phyloP scores from a whole-genome alignment of 2,113 vertebrate genomes.

The Heliornis fulica region DNA sequence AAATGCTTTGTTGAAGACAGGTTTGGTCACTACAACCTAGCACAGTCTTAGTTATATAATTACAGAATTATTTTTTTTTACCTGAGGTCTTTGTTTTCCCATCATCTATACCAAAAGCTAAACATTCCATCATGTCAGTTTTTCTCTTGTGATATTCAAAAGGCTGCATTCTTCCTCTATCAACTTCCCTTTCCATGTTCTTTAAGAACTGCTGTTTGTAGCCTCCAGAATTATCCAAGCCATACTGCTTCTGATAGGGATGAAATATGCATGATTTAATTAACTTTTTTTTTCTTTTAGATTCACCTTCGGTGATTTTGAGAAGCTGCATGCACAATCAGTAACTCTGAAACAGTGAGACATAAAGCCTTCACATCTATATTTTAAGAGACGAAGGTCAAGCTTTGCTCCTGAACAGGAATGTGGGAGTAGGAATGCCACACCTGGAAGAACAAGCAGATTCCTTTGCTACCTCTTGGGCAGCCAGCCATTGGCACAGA shows the following conservation, averaged over 20 bases:
- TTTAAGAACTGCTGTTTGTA: constrained; percentile 85
- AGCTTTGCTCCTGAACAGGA: neutral
- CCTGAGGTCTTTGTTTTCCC: constrained; percentile 87
- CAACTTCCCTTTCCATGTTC: constrained; percentile 87
- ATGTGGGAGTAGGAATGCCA: neutral
- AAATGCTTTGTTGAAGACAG: neutral
- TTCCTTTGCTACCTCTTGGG: neutral
- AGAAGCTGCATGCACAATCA: no score
- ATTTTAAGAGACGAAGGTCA: neutral
- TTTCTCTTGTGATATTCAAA: constrained; percentile 86
- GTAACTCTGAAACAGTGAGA: neutral
- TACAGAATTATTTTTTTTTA: constrained; percentile 52
- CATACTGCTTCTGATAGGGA: constrained; percentile 84
- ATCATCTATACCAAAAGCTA: constrained; percentile 88
- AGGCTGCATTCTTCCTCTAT: constrained; percentile 82
- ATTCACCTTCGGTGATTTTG: neutral
- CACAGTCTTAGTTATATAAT: neutral
- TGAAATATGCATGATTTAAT: neutral
- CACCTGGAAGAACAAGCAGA: neutral
- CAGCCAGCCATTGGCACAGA: neutral
- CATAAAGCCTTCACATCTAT: neutral
- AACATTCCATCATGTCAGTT: constrained; percentile 87
- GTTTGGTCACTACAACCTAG: neutral
- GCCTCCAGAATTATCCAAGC: constrained; percentile 86
- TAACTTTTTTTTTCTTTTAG: neutral